These are phyloP conservation scores for Myocastor coypus DNA, from an alignment of 2,113 vertebrate genomes.

Conservation along the genomic window DNA sequence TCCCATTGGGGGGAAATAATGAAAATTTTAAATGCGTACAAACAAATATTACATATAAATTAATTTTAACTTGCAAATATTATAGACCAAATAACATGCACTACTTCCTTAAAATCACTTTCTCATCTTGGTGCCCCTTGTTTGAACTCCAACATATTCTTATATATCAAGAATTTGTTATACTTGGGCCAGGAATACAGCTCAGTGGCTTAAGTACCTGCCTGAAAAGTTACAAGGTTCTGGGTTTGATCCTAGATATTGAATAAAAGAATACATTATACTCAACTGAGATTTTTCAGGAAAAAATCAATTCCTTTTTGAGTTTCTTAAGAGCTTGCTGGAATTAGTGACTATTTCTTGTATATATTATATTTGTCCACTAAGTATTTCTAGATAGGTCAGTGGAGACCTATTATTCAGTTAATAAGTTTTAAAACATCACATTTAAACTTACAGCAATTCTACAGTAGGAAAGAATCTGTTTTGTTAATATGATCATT, in stretches of 20 bases:
- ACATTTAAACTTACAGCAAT: background rate
- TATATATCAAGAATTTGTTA: background rate
- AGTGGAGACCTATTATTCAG: background rate
- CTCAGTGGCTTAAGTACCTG: too few relatives aligned
- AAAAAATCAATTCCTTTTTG: background rate
- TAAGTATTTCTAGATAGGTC: background rate
- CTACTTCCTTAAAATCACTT: background rate
- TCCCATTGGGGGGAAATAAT: background rate
- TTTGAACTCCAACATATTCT: background rate
- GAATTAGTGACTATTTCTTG: background rate
- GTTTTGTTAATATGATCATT: background rate
- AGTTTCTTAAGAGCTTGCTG: background rate
- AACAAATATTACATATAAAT: background rate
- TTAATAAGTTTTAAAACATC: background rate
- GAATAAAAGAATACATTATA: background rate
- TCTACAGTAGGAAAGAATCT: background rate
- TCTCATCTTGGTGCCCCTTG: background rate
- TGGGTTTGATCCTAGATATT: too few relatives aligned
- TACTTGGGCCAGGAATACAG: background rate
- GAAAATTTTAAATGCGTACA: background rate
- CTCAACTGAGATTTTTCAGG: background rate
- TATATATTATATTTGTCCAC: background rate
- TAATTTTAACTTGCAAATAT: background rate
- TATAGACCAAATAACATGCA: background rate
- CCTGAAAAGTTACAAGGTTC: too few relatives aligned